Percentiles rank a stretch among this genome's conserved stretches.
phyloP scores from a whole-genome alignment of 1,140 invertebrate species.

The Drusus annulatus region DNA sequence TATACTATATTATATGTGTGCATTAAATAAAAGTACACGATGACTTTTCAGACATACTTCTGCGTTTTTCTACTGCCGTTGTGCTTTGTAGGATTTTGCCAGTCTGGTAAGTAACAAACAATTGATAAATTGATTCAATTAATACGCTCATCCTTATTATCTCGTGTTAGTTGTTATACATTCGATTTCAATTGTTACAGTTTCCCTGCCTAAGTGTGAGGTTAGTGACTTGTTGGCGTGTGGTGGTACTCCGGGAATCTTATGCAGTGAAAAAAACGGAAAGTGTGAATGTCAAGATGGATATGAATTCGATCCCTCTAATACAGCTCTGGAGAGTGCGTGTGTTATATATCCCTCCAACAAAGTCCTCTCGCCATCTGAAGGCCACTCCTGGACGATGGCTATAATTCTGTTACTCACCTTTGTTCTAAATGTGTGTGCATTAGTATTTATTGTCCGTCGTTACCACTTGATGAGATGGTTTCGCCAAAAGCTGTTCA shows the following conservation, averaged over 20 bases:
- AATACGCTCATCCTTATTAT: slow-evolving; percentile 47
- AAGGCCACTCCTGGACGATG: slow-evolving; percentile 29
- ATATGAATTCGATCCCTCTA: slow-evolving; percentile 55
- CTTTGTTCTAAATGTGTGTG: slow-evolving; percentile 64
- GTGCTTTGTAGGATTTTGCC: slow-evolving; percentile 22
- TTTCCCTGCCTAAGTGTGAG: slow-evolving; percentile 40
- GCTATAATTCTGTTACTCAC: slow-evolving; percentile 62
- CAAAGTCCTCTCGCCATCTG: background rate
- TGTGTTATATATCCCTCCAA: slow-evolving; percentile 33
- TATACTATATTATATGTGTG: slow-evolving; percentile 18
- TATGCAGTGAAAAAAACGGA: slow-evolving; percentile 60
- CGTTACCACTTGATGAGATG: slow-evolving; percentile 69
- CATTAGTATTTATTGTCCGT: slow-evolving; percentile 66
- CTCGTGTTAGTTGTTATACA: slow-evolving; percentile 31
- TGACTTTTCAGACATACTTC: slow-evolving; percentile 22
- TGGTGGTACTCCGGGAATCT: slow-evolving; percentile 56
- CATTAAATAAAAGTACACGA: slow-evolving; percentile 1
- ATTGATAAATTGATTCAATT: slow-evolving; percentile 50
- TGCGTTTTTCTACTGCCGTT: slow-evolving; percentile 17
- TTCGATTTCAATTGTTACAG: slow-evolving; percentile 43
- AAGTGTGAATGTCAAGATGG: slow-evolving; percentile 63
- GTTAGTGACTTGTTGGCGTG: slow-evolving; percentile 36
- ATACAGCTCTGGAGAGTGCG: slow-evolving; percentile 12
- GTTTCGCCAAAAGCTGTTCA: slow-evolving; percentile 65
- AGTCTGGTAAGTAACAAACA: slow-evolving; percentile 37